A percentile compares a stretch with the other conserved stretches of the same genome.
phyloP scores from a whole-genome alignment of 2,113 vertebrate species.

The Lamprotornis superbus region DNA sequence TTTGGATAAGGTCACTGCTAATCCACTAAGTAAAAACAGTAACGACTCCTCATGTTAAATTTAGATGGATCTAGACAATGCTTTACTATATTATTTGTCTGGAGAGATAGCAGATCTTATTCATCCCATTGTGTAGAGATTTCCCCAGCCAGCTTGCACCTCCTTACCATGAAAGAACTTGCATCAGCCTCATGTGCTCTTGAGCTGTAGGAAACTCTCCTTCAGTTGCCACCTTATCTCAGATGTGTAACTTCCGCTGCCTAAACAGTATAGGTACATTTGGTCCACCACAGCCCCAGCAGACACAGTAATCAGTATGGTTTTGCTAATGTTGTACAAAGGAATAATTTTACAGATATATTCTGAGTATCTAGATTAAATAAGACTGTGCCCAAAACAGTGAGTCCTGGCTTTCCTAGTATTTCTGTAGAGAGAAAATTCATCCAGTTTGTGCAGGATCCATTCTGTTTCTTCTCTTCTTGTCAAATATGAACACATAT shows the following conservation, averaged over 20 bases:
- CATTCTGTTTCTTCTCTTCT: background rate
- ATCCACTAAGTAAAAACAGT: background rate
- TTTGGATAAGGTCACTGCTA: background rate
- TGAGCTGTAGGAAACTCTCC: background rate
- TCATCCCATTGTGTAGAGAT: fast-evolving
- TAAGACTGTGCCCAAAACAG: background rate
- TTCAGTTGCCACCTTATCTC: background rate
- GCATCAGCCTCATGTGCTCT: background rate
- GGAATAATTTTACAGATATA: background rate
- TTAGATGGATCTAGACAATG: background rate
- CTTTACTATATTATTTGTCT: background rate
- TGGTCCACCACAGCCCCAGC: background rate
- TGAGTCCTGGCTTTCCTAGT: background rate
- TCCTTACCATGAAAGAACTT: background rate
- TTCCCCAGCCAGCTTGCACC: background rate
- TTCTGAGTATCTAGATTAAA: background rate
- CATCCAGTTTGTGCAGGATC: background rate
- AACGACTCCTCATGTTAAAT: background rate
- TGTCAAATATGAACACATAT: background rate
- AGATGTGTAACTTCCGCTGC: background rate
- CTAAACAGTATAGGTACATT: background rate
- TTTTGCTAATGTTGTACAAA: background rate
- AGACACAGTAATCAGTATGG: background rate
- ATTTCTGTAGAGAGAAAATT: background rate
- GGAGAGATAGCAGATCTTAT: background rate